These are phyloP conservation scores for Muraenolepis orangiensis DNA, from an alignment of 2,797 vertebrate genomes.

Conservation along the genomic window DNA sequence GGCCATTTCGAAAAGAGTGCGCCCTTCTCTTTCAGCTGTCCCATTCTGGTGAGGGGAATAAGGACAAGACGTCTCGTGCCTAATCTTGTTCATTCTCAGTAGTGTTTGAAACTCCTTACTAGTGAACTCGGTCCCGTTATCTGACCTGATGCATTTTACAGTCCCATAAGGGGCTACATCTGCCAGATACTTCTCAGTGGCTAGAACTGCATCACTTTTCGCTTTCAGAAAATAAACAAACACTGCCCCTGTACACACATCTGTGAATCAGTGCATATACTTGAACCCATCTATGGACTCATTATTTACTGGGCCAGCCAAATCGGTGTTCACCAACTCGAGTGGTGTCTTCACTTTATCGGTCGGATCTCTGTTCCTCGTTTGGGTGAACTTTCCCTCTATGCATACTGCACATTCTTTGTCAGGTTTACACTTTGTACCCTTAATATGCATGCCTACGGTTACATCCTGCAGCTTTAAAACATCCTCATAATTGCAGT, in stretches of 20 bases:
- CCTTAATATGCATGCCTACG: conserved; percentile 1
- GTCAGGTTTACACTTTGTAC: too few species aligned
- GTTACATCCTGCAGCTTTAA: conserved; percentile 3
- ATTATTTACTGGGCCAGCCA: conserved; percentile 7
- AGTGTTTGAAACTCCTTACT: background rate
- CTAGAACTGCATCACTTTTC: background rate
- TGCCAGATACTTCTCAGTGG: background rate
- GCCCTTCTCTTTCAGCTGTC: background rate
- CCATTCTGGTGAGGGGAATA: too few species aligned
- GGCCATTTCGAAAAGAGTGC: conserved; percentile 4
- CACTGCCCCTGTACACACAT: background rate
- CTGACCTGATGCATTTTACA: background rate
- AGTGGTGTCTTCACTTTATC: too few species aligned
- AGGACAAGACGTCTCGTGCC: background rate
- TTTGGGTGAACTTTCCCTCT: too few species aligned
- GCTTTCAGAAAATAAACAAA: background rate
- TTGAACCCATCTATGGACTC: background rate
- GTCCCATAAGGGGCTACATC: background rate
- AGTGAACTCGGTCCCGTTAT: background rate
- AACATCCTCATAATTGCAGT: conserved; percentile 13
- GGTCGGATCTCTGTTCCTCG: too few species aligned
- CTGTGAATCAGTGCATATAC: background rate
- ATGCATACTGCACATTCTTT: too few species aligned
- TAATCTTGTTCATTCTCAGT: background rate
- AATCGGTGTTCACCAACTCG: background rate